Evolutionary conservation across 2,888 invertebrate species (phyloP).

Genomic region (Tetragnatha montana): DNA sequence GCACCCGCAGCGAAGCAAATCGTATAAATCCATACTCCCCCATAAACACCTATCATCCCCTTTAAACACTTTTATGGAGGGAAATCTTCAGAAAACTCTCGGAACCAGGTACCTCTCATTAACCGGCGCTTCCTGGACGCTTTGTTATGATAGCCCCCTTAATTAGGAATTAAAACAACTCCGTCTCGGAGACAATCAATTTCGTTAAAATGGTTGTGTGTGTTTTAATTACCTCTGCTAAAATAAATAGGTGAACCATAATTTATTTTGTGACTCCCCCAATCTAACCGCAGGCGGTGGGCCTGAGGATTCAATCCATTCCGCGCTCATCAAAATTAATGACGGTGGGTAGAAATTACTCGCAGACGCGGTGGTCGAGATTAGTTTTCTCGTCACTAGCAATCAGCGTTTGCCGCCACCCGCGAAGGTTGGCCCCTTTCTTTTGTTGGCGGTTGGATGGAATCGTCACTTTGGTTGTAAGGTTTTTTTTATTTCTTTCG

Average conservation of each 20-base stretch:
- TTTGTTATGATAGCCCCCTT: slow-evolving; percentile 1
- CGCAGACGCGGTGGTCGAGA: slow-evolving; percentile 27
- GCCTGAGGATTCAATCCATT: slow-evolving; percentile 20
- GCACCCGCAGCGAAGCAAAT: background rate
- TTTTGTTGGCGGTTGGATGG: too few species aligned
- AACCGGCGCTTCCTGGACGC: background rate
- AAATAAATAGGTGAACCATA: slow-evolving; percentile 21
- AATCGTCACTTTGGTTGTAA: too few species aligned
- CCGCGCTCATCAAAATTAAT: slow-evolving; percentile 61
- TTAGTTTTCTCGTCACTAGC: slow-evolving; percentile 50
- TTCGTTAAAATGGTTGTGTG: background rate
- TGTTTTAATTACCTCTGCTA: background rate
- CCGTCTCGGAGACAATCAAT: slow-evolving; percentile 14
- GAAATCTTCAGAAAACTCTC: background rate
- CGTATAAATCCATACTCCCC: background rate
- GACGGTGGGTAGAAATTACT: slow-evolving; percentile 40
- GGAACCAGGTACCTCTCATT: background rate
- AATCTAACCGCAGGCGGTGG: background rate
- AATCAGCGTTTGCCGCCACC: slow-evolving; percentile 47
- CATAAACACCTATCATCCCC: background rate
- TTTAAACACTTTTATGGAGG: background rate
- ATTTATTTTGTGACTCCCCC: slow-evolving; percentile 14
- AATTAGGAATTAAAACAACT: slow-evolving; percentile 24
- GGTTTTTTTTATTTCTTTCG: too few species aligned
- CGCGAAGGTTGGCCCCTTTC: background rate